Base-by-base conservation (phyloP, 2,888 invertebrate genomes). In the Cetonia aurata region DNA sequence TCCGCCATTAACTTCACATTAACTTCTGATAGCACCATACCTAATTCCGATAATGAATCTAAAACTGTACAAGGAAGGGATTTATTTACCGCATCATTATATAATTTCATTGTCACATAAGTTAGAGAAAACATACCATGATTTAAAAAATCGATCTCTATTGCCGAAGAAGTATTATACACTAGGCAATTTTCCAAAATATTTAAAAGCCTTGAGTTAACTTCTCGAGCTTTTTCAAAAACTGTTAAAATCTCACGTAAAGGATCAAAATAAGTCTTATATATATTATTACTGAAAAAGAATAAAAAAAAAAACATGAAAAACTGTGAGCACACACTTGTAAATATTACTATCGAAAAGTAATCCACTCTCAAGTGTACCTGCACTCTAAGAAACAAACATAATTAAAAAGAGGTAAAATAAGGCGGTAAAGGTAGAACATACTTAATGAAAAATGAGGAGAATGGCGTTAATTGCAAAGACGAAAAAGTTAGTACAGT, bases 1-100 rank as follows among this genome's bases (percentile, higher is more conserved):
- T 87, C 87, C 0, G 86, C 86, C 85, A 87, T 85, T 0, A 87
- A 86, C 76, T 87, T 88, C 0, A 87, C 82, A 79, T 88, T 88
- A 56, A 88, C 78, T 1, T 80, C 81, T 55, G 86, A 84, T 0
- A 88, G 85, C 44, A 86, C 80, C 74, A 86, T 84, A 4, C 87
- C 87, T 50, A 88, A 86, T 72, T 83, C 81, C 69, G 86, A 79
- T 73, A 88, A 85, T 19, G 85, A 83, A 50, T 86, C 81, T 72
- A 88, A 76, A 71, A 86, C 88, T 88, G 6, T 37, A 10, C 37
- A 9, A 8, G 8, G 6, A 37, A 9, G 37, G 10, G 1, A 37
- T 37, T 37, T 37, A 37, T 6, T 37, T 37, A 37, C 37, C 4
- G 25, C 4, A 25, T 25, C 25, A 44, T n/a, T 12, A 41, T n/a